Percentiles rank a stretch among this genome's conserved stretches.
Conservation (phyloP, 2,888 invertebrate genomes). For the Brachyptera putata region DNA sequence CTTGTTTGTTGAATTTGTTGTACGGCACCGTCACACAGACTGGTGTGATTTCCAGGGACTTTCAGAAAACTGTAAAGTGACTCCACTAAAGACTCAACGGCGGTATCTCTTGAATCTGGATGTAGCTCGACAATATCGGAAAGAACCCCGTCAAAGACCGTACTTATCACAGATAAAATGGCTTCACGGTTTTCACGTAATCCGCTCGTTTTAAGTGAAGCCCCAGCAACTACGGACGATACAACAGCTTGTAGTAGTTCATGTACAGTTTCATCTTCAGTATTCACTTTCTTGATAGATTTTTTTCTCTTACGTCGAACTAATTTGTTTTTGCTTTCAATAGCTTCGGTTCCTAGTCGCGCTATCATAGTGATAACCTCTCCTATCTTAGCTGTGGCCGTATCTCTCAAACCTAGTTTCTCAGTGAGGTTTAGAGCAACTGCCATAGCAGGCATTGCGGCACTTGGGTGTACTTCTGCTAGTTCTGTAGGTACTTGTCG, state of each 20-base stretch:
- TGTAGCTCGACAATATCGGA: conserved; percentile 26
- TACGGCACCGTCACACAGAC: conserved; percentile 20
- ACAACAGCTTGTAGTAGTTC: conserved; percentile 24
- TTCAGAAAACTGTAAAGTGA: conserved; percentile 26
- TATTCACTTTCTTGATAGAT: background rate
- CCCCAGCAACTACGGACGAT: conserved; percentile 23
- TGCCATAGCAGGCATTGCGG: conserved; percentile 30
- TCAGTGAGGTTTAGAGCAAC: conserved; percentile 34
- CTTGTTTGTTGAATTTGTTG: background rate
- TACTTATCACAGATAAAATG: conserved; percentile 41
- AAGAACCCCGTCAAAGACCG: conserved; percentile 37
- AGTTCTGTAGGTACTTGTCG: conserved; percentile 58
- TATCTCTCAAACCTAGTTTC: conserved; percentile 43
- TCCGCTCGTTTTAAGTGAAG: conserved; percentile 26
- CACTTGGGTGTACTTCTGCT: conserved; percentile 56
- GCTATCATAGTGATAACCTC: conserved; percentile 45
- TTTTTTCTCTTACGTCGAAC: background rate
- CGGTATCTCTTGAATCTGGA: conserved; percentile 17
- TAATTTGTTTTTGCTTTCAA: conserved; percentile 22
- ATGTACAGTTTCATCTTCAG: conserved; percentile 5
- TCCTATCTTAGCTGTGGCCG: conserved; percentile 46
- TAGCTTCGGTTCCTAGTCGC: conserved; percentile 42
- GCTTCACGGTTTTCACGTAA: conserved; percentile 28
- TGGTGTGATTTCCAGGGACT: conserved; percentile 19
- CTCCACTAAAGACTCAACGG: conserved; percentile 22